Conservation (phyloP, 1,140 invertebrate genomes). For the Chrysomallon squamiferum region DNA sequence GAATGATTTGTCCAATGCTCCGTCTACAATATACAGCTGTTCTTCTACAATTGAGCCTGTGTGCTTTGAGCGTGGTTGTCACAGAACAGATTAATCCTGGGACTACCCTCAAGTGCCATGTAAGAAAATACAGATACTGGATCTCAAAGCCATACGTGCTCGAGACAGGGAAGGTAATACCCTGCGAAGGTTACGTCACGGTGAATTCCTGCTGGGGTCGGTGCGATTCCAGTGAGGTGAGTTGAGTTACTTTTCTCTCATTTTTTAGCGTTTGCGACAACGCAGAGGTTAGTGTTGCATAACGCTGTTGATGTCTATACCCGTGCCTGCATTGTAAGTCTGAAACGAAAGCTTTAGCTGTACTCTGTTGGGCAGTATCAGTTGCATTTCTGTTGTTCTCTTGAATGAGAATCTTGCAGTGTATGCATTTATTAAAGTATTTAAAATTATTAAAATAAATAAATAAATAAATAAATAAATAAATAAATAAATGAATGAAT, state of each 20-base stretch:
- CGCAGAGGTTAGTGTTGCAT: too few relatives aligned
- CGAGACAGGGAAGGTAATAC: constrained; percentile 68
- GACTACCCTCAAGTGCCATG: constrained; percentile 60
- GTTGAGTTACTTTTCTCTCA: not conserved
- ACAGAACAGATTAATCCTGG: constrained; percentile 15
- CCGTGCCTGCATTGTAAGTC: too few relatives aligned
- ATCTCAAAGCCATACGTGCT: constrained; percentile 26
- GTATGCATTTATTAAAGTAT: too few relatives aligned
- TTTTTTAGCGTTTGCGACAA: too few relatives aligned
- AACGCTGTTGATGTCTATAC: not conserved
- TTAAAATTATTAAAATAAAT: too few relatives aligned
- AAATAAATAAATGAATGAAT: too few relatives aligned
- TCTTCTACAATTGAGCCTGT: not conserved
- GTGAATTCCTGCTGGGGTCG: constrained; percentile 83
- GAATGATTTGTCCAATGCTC: not conserved
- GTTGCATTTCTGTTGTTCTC: too few relatives aligned
- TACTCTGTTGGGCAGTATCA: too few relatives aligned
- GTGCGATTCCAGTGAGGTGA: constrained; percentile 81
- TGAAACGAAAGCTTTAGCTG: too few relatives aligned
- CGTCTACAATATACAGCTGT: not conserved
- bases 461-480: too few relatives aligned
- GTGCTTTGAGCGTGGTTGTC: not conserved
- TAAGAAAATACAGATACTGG: constrained; percentile 27
- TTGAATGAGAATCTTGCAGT: too few relatives aligned
- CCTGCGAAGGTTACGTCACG: constrained; percentile 73